Base-by-base conservation (phyloP, 2,113 vertebrate genomes). In the Halcyon senegalensis region DNA sequence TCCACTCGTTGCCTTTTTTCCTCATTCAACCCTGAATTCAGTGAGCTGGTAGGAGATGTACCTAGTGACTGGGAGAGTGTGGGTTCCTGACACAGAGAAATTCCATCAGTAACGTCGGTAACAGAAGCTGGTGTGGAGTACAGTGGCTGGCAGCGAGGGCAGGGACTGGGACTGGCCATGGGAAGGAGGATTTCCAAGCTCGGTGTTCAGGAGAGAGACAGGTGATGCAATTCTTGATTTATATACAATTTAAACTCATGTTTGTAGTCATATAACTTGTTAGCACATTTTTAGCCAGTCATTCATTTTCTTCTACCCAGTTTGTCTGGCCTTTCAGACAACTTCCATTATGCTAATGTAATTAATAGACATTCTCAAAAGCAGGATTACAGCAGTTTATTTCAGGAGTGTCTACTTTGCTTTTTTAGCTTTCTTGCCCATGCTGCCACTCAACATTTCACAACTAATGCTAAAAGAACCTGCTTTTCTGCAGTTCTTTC, bases 401-500 rank as follows among this genome's bases (percentile, higher is more conserved):
- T 95, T 84, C 83, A 69, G 68, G 79, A 90, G 24, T 50, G 44
- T 91, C 43, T 89, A 15, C 80, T 93, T 67, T 35, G 60, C 64
- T 84, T 89, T 92, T 94, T 81, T 56, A 1, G 2, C 64, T 93
- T 73, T 31, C 35, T 41, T 60, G 70, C 48, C 51, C 16, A 1
- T 79, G 50, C 78, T 96, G 82, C 75, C 58, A 60, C 79, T 87
- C 62, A 76, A 75, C 86, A 15, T 81, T 89, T 87, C 77, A 60
- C 35, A n/a, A 60, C 62, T 84, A 59, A 70, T 76, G 62, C 89
- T 84, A 46, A 64, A 94, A 92, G 80, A 91, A 90, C 53, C 53
- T 87, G 70, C 58, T 92, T 95, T 95, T 79, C 89, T 96, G 73
- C 80, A 89, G 5, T 78, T 95, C 83, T 46, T 93, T 50, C 56